phyloP scores from a whole-genome alignment of 1,140 invertebrate genomes.

The Hycleus cichorii region DNA sequence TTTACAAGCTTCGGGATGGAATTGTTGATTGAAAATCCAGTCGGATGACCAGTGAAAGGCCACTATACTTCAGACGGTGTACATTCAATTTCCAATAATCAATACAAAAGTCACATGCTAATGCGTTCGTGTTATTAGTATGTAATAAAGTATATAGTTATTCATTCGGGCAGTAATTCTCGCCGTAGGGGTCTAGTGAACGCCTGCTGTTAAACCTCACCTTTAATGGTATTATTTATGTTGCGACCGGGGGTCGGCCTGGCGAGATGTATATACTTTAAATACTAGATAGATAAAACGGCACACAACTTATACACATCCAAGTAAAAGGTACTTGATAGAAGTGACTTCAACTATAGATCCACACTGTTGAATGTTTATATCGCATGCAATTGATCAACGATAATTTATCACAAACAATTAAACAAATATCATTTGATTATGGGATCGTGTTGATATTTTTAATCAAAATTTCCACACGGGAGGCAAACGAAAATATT shows the following conservation, averaged over 20 bases:
- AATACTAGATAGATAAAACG: conserved; percentile 7
- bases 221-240: conserved; percentile 44
- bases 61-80: conserved; percentile 24
- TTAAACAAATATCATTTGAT: too few relatives aligned
- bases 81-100: conserved; percentile 26
- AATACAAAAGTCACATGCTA: conserved; percentile 37
- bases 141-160: conserved; percentile 45
- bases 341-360: too few relatives aligned
- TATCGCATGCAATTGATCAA: background rate
- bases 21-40: conserved; percentile 12
- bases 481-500: background rate
- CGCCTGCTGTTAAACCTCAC: conserved; percentile 41
- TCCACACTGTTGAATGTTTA: background rate
- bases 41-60: conserved; percentile 27
- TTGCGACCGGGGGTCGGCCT: conserved; percentile 23
- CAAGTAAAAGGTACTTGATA: background rate
- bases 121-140: conserved; percentile 42
- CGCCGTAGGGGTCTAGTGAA: conserved; percentile 32
- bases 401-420: too few relatives aligned
- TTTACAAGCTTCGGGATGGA: background rate
- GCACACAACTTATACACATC: background rate
- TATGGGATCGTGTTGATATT: too few relatives aligned
- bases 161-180: conserved; percentile 43
- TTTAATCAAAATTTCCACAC: background rate
- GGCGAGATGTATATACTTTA: conserved; percentile 3